Evolutionary conservation across 2,888 invertebrate genomes (phyloP).

Genomic region (Meiosimyza platycephala): DNA sequence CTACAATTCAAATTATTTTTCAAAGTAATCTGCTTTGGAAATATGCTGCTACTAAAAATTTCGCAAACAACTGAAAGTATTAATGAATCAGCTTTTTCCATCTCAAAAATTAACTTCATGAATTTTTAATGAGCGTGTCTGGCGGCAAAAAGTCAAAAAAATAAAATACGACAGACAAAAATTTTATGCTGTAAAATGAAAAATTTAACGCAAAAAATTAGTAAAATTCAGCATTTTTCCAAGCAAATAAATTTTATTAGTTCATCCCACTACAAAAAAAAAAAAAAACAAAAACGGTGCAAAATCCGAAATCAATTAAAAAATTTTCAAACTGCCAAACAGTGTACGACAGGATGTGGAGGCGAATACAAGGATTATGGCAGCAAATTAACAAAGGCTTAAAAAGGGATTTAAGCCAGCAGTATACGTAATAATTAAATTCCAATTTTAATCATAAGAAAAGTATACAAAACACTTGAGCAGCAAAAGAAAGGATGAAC

Average conservation of each 20-base stretch:
- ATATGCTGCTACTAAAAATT: too few species aligned
- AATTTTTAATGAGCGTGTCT: constrained; percentile 31
- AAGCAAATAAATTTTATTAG: constrained; percentile 13
- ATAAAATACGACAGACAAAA: background rate
- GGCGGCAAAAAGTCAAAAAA: constrained; percentile 14
- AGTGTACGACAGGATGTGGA: background rate
- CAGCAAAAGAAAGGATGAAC: background rate
- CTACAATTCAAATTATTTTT: too few species aligned
- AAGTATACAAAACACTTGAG: constrained; percentile 7
- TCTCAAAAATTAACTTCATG: constrained; percentile 25
- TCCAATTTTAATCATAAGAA: constrained; percentile 30
- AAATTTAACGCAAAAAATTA: background rate
- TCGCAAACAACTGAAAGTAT: background rate
- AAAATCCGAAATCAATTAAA: constrained; percentile 35
- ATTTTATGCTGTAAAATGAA: background rate
- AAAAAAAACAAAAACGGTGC: background rate
- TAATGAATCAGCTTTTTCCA: constrained; percentile 24
- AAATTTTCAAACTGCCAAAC: constrained; percentile 25
- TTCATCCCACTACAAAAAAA: background rate
- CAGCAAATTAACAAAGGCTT: constrained; percentile 27
- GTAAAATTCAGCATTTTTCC: background rate
- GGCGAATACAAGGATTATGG: constrained; percentile 3
- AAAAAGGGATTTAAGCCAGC: constrained; percentile 19
- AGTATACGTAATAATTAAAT: constrained; percentile 25
- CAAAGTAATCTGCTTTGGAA: too few species aligned